These are phyloP conservation scores for Tautogolabrus adspersus DNA, from an alignment of 2,113 vertebrate genomes.

Conservation along the genomic window DNA sequence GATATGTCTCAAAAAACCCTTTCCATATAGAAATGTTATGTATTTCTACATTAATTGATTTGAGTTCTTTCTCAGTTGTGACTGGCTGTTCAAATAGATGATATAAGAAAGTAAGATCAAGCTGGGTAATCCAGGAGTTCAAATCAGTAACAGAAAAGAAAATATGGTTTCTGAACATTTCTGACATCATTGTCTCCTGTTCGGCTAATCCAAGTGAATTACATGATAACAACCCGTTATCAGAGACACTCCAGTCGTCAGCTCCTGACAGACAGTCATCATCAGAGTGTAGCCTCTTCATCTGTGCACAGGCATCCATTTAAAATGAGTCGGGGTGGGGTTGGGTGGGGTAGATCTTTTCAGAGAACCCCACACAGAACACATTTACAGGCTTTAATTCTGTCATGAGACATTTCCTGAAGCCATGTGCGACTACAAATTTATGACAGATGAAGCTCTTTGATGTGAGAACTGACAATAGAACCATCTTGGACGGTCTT, in stretches of 20 bases:
- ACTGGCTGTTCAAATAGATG: too few species aligned
- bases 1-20: too few species aligned
- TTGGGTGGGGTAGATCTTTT: slow-evolving; percentile 57
- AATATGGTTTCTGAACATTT: not conserved
- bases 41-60: not conserved
- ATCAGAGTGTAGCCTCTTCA: slow-evolving; percentile 18
- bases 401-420: slow-evolving; percentile 11
- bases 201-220: not conserved
- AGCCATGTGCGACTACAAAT: slow-evolving; percentile 42
- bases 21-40: too few species aligned
- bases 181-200: not conserved
- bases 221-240: slow-evolving; percentile 1
- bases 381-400: slow-evolving; percentile 21
- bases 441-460: slow-evolving; percentile 63
- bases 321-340: slow-evolving; percentile 20
- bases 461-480: slow-evolving; percentile 65
- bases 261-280: slow-evolving; percentile 2
- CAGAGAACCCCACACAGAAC: slow-evolving; percentile 27
- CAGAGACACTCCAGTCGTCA: slow-evolving; percentile 6
- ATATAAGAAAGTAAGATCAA: too few species aligned
- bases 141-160: not conserved
- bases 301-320: slow-evolving; percentile 42
- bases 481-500: slow-evolving; percentile 66
- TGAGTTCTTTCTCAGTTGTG: too few species aligned
- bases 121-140: not conserved